Evolutionary conservation across 2,888 invertebrate genomes (phyloP).

Genomic region (Ochropacha duplaris): DNA sequence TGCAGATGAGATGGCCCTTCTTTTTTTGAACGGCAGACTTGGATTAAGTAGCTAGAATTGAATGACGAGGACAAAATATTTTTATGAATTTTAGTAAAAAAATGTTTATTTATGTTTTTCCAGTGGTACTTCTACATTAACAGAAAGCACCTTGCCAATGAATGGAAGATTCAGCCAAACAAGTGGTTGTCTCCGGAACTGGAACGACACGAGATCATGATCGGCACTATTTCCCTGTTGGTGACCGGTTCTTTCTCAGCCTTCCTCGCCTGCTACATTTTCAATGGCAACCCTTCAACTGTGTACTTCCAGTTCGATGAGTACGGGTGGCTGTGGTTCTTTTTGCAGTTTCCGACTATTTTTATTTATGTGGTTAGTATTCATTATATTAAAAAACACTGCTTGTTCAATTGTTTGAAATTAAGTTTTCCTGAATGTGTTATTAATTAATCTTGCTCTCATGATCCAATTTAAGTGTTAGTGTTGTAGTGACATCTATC

Average conservation of each 20-base stretch:
- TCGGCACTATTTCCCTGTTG: constrained; percentile 84
- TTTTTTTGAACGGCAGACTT: too few species aligned
- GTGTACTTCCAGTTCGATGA: constrained; percentile 86
- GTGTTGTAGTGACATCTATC: too few species aligned
- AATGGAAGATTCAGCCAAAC: constrained; percentile 89
- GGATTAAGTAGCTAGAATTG: too few species aligned
- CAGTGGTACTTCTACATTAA: constrained; percentile 89
- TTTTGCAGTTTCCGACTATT: constrained; percentile 84
- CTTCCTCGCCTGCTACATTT: constrained; percentile 85
- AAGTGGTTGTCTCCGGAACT: constrained; percentile 86
- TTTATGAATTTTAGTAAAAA: too few species aligned
- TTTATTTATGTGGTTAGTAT: constrained; percentile 84
- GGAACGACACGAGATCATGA: constrained; percentile 86
- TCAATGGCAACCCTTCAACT: constrained; percentile 85
- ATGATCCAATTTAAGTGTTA: too few species aligned
- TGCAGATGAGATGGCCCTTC: too few species aligned
- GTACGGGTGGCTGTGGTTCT: constrained; percentile 85
- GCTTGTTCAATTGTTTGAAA: too few species aligned
- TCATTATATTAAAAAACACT: background rate
- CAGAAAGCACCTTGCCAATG: constrained; percentile 82
- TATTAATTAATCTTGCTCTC: too few species aligned
- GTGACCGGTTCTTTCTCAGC: constrained; percentile 82
- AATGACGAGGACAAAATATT: too few species aligned
- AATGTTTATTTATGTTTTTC: constrained; percentile 19
- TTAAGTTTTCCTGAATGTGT: too few species aligned